Evolutionary conservation across 2,113 vertebrate genomes (phyloP), one percentile per base, ranked within the genome.

Genomic region (Seriola rivoliana): DNA sequence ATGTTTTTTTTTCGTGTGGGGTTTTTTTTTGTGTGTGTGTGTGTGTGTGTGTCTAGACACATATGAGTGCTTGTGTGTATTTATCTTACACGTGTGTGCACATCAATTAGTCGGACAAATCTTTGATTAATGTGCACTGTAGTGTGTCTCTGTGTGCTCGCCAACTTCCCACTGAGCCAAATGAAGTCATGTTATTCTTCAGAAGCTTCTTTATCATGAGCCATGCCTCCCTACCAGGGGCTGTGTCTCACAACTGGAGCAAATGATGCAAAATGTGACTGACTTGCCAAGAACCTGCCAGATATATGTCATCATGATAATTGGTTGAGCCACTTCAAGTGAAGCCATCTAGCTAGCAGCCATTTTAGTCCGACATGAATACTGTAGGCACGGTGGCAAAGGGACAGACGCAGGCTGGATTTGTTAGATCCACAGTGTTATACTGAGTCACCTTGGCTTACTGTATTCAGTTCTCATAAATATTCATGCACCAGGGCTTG

Each of bases 361-460:
- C 85, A 84, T 83, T 73, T 89, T 67, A 76, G 48, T 76, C 72
- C 70, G 71, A 67, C 54, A 71, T 34, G 63, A 85, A 68, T 72
- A 81, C 10, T 42, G 9, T 42, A 8, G 50, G 29, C 32, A 29
- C 4, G 36, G 68, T 79, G 59, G 65, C 60, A 74, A 65, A 48
- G 69, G 60, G 38, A 40, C 29, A 85, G 75, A 88, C 65, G 64
- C 42, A 10, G 25, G 72, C 57, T 60, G 68, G 81, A 77, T 80
- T 23, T 48, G 52, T 73, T 74, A 68, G 82, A 78, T 60, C 62
- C 65, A 50, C 55, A 40, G 70, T 65, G 78, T 82, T 78, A 54
- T 19, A 72, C 71, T 86, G 85, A 88, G 69, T 90, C 86, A 88
- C 86, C 52, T 73, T 71, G 63, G 52, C 67, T 73, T 68, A 50